Evolutionary conservation across 2,113 vertebrate genomes (phyloP), one percentile per base, ranked within the genome.

Genomic region (chimpanzee (Pan troglodytes)): DNA sequence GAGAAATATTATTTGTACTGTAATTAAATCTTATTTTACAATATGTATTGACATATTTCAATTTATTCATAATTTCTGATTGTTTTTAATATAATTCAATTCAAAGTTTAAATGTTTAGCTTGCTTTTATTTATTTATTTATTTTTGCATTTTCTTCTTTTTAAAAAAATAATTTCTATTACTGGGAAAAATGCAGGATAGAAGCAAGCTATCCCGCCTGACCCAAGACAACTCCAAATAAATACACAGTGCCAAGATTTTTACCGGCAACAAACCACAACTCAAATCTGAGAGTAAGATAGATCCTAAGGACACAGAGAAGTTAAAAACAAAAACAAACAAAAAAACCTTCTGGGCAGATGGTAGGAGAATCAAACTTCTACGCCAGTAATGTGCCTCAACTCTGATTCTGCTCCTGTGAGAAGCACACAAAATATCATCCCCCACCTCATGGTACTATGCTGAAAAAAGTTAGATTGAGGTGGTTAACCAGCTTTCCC

Each of bases 1-100:
- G 22, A 1, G 0, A 64, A 13, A 92, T 87, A 14, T 1, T 1
- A 17, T 45, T 68, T 93, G 0, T 2, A 48, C 18, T n/a, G 0
- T 22, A 85, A 17, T 64, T 6, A 52, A 43, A 90, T 75, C 5
- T 85, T 43, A 20, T 59, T 72, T 83, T 70, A 17, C 0, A 2
- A 25, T 81, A 13, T 30, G 5, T 52, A 64, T 43, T 61, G n/a
- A 20, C 3, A 30, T 25, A 6, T 79, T 90, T 38, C 0, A 38
- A 78, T 35, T 59, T 81, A 50, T 59, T 87, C 50, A 61, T 70
- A 85, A 59, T 88, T 91, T 84, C 6, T 72, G 22, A 55, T 79
- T 64, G 6, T 27, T 88, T 73, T 82, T 82, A 2, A 57, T 55
- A 3, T 3, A 70, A 81, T 80, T 73, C 11, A 70, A 81, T 79